phyloP scores from a whole-genome alignment of 2,797 vertebrate species.

The Myioborus miniatus region DNA sequence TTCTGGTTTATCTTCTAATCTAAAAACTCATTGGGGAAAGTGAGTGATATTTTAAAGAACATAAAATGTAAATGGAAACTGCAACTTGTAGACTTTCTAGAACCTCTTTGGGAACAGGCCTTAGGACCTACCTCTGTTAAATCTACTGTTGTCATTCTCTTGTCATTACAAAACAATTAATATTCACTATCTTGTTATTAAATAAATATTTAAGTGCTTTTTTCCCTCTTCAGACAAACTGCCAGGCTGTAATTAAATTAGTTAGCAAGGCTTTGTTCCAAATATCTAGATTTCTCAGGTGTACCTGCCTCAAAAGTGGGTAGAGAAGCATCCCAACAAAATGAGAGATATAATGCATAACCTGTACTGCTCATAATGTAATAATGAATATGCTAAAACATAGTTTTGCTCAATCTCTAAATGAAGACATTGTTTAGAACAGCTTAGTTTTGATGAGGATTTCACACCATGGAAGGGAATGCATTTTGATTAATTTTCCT shows the following conservation, averaged over 20 bases:
- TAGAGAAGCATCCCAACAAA: constrained; percentile 86
- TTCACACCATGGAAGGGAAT: not conserved
- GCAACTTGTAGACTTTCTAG: not conserved
- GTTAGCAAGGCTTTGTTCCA: constrained; percentile 81
- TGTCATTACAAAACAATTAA: not conserved
- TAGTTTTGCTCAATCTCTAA: too few relatives aligned
- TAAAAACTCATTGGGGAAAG: not conserved
- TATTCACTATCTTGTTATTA: not conserved
- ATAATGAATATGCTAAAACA: not conserved
- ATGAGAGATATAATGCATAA: constrained; percentile 79
- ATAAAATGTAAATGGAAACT: not conserved
- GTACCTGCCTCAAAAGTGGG: constrained; percentile 87
- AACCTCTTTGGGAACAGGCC: not conserved
- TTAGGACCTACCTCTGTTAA: not conserved
- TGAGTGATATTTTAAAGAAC: not conserved
- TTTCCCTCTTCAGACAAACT: constrained; percentile 72
- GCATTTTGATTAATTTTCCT: not conserved
- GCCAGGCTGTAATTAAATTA: constrained; percentile 44
- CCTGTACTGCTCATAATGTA: not conserved
- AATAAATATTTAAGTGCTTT: not conserved
- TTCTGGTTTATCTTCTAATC: not conserved
- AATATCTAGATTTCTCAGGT: constrained; percentile 75
- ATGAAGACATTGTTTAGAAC: not conserved
- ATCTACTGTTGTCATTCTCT: not conserved
- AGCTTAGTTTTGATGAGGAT: not conserved